phyloP scores from a whole-genome alignment of 2,113 vertebrate genomes.

The Cheirogaleus medius region DNA sequence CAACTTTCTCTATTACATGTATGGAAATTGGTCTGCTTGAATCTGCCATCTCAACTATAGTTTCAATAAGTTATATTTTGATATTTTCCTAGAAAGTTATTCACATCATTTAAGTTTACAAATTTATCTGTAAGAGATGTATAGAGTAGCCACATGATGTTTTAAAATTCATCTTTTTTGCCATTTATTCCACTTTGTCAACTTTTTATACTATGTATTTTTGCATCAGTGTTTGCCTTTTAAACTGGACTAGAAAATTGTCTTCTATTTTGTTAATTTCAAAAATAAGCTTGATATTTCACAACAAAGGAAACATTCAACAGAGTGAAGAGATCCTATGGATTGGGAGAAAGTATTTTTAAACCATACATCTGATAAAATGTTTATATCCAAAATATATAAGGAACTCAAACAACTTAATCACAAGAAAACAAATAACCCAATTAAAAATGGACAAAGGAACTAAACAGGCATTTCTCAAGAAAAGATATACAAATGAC shows the following conservation, averaged over 20 bases:
- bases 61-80: not conserved
- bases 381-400: no score
- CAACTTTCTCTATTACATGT: not conserved
- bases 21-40: not conserved
- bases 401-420: no score
- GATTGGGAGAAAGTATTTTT: not conserved
- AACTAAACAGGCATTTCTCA: no score
- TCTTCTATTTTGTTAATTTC: not conserved
- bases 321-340: not conserved
- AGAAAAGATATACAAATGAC: no score
- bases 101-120: not conserved
- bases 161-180: not conserved
- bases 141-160: not conserved
- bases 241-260: not conserved
- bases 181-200: not conserved
- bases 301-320: not conserved
- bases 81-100: not conserved
- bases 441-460: no score
- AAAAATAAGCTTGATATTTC: not conserved
- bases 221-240: not conserved
- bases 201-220: not conserved
- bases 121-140: not conserved
- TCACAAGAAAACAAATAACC: no score
- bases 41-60: not conserved
- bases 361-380: not conserved